These are phyloP conservation scores for Acipenser ruthenus DNA, from an alignment of 2,797 vertebrate genomes.

Conservation along the genomic window DNA sequence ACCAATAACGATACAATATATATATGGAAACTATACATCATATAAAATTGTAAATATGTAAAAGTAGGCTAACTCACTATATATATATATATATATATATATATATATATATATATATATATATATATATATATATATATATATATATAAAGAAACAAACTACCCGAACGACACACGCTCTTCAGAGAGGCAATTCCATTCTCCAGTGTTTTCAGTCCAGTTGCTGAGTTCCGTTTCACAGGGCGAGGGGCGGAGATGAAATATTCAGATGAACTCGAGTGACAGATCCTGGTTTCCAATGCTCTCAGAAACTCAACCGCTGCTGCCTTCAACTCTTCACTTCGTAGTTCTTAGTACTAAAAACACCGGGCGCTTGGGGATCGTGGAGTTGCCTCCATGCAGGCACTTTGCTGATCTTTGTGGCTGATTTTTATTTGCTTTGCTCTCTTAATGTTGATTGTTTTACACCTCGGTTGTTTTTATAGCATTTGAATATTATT, in stretches of 20 bases:
- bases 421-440: constrained; percentile 47
- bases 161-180: no score
- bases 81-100: background rate
- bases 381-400: constrained; percentile 72
- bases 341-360: constrained; percentile 74
- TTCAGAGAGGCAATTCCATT: background rate
- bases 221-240: constrained; percentile 47
- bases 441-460: constrained; percentile 34
- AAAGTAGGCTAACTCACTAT: background rate
- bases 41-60: no score
- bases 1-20: constrained; percentile 6
- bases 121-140: no score
- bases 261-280: constrained; percentile 87
- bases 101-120: no score
- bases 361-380: constrained; percentile 82
- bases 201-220: constrained; percentile 8
- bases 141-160: no score
- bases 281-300: constrained; percentile 89
- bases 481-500: constrained; percentile 42
- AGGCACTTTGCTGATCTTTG: constrained; percentile 69
- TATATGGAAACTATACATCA: no score
- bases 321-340: constrained; percentile 79
- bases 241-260: constrained; percentile 68
- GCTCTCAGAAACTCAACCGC: constrained; percentile 81
- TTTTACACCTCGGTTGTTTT: constrained; percentile 47